A percentile compares a stretch with the other conserved stretches of the same genome.
Conservation (phyloP, 2,113 vertebrate species). For the Leuciscus idus region DNA sequence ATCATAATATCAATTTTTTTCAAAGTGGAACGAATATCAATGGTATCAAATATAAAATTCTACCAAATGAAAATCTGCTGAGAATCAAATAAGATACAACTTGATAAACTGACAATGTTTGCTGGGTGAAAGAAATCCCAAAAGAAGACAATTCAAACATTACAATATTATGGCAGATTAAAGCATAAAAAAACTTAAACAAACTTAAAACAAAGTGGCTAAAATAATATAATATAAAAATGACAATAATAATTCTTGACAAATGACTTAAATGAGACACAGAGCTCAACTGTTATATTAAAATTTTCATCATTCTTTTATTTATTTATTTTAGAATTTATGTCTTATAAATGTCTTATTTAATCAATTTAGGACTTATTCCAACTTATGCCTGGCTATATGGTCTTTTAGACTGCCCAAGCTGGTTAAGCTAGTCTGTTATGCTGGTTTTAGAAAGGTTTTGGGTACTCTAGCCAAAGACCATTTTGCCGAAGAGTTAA, state of each 20-base stretch:
- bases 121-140: not conserved
- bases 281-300: too few species aligned
- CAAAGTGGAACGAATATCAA: not conserved
- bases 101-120: not conserved
- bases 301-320: too few species aligned
- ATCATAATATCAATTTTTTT: not conserved
- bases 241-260: too few species aligned
- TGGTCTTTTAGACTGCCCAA: not conserved
- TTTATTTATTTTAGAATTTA: too few species aligned
- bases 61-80: not conserved
- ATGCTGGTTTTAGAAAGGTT: not conserved
- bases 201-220: too few species aligned
- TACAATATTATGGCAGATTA: too few species aligned
- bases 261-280: too few species aligned
- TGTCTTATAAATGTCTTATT: not conserved
- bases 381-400: not conserved
- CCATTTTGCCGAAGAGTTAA: not conserved
- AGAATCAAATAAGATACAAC: not conserved
- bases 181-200: too few species aligned
- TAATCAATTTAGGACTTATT: not conserved
- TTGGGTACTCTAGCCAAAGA: not conserved
- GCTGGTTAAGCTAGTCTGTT: not conserved
- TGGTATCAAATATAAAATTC: not conserved
- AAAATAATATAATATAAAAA: not conserved
- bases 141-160: too few species aligned